Conservation (phyloP, 2,888 invertebrate genomes). For the Nomada lathburiana region DNA sequence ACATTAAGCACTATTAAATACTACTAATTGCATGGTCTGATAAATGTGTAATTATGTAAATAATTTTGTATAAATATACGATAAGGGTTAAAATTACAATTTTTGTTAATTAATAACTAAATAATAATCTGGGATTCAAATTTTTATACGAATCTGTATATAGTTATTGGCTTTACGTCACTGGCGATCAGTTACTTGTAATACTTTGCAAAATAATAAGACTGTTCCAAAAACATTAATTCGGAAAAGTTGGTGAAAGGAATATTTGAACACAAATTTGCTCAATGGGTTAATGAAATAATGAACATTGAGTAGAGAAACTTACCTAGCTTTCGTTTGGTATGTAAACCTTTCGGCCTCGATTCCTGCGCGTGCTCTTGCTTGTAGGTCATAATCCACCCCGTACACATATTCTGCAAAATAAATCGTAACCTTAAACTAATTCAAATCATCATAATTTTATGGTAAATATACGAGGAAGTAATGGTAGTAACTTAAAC, state of each 20-base stretch:
- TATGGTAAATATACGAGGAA: not conserved
- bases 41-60: no score
- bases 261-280: not conserved
- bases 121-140: no score
- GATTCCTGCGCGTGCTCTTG: slow-evolving; percentile 82
- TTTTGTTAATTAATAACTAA: no score
- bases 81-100: no score
- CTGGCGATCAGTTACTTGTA: not conserved
- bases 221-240: not conserved
- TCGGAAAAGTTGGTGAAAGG: not conserved
- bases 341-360: slow-evolving; percentile 81
- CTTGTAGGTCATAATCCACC: slow-evolving; percentile 82
- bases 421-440: not conserved
- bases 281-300: not conserved
- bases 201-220: not conserved
- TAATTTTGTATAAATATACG: no score
- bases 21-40: no score
- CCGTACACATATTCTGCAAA: slow-evolving; percentile 82
- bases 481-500: not conserved
- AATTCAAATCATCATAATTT: not conserved
- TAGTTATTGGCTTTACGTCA: no score
- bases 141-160: no score
- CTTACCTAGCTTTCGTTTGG: slow-evolving; percentile 71
- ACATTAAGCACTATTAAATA: no score
- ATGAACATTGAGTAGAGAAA: not conserved